phyloP scores from a whole-genome alignment of 1,140 invertebrate species.

The Parapsyche elsis region DNA sequence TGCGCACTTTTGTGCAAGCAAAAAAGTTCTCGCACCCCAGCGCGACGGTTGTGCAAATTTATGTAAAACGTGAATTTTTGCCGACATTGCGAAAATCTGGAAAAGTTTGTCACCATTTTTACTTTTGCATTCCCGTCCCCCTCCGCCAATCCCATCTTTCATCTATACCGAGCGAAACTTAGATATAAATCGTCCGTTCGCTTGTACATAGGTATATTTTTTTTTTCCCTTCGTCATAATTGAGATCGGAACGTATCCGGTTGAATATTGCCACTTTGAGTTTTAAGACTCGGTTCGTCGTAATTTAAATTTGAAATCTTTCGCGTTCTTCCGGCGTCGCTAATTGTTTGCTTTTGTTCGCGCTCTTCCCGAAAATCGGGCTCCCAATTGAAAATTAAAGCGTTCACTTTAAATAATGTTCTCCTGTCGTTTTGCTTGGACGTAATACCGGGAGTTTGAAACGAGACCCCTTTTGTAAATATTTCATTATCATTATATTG shows the following conservation, averaged over 20 bases:
- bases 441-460: too few species aligned
- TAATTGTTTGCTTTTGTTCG: conserved; percentile 24
- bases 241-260: neutral
- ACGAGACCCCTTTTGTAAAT: neutral
- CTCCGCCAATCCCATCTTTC: neutral
- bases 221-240: neutral
- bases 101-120: conserved; percentile 28
- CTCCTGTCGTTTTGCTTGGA: too few species aligned
- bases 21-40: conserved; percentile 23
- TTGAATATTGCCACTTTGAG: neutral
- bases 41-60: conserved; percentile 37
- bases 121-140: neutral
- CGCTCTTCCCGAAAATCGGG: neutral
- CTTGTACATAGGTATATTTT: too few species aligned
- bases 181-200: too few species aligned
- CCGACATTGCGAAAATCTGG: conserved; percentile 8
- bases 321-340: conserved; percentile 11
- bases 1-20: conserved; percentile 40
- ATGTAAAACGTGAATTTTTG: conserved; percentile 39
- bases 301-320: conserved; percentile 24
- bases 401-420: conserved; percentile 2
- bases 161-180: too few species aligned
- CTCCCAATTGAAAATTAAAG: conserved; percentile 1
- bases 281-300: neutral
- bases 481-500: neutral